Percentiles rank a stretch among this genome's conserved stretches.
Evolutionary conservation across 2,888 invertebrate species (phyloP).

Genomic region (Onchidella celtica): DNA sequence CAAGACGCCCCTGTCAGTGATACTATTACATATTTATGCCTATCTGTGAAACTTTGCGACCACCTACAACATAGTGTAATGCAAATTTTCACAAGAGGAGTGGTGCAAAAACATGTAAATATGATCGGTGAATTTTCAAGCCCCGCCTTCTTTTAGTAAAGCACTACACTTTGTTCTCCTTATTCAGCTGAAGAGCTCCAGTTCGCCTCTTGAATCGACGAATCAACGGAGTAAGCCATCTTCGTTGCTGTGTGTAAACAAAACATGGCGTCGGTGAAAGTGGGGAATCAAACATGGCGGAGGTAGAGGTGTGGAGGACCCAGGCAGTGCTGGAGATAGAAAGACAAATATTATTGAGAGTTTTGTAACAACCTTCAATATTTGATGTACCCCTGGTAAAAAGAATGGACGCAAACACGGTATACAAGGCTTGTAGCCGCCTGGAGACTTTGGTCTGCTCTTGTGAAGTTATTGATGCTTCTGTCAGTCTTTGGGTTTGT

Average conservation of each 20-base stretch:
- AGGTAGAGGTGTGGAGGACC: neutral
- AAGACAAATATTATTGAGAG: slow-evolving; percentile 27
- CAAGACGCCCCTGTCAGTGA: no score
- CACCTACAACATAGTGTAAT: neutral
- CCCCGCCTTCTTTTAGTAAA: slow-evolving; percentile 26
- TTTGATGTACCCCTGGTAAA: slow-evolving; percentile 21
- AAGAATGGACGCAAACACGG: slow-evolving; percentile 13
- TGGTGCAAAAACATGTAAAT: slow-evolving; percentile 28
- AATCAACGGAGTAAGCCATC: slow-evolving; percentile 7
- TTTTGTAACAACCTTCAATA: slow-evolving; percentile 31
- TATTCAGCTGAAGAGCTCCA: slow-evolving; percentile 16
- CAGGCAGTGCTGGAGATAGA: neutral
- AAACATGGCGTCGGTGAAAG: slow-evolving; percentile 26
- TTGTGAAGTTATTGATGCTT: no score
- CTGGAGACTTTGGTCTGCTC: no score
- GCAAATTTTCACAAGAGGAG: neutral
- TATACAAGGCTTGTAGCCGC: no score
- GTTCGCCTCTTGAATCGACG: slow-evolving; percentile 1
- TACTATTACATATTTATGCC: no score
- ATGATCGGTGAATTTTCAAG: neutral
- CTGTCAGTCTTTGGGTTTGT: no score
- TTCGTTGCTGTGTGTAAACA: slow-evolving; percentile 5
- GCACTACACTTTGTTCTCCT: slow-evolving; percentile 22
- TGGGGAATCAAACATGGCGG: slow-evolving; percentile 27
- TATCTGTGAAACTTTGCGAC: no score